Evolutionary conservation across 2,888 invertebrate species (phyloP).

Genomic region (Drosophila austrosaltans): DNA sequence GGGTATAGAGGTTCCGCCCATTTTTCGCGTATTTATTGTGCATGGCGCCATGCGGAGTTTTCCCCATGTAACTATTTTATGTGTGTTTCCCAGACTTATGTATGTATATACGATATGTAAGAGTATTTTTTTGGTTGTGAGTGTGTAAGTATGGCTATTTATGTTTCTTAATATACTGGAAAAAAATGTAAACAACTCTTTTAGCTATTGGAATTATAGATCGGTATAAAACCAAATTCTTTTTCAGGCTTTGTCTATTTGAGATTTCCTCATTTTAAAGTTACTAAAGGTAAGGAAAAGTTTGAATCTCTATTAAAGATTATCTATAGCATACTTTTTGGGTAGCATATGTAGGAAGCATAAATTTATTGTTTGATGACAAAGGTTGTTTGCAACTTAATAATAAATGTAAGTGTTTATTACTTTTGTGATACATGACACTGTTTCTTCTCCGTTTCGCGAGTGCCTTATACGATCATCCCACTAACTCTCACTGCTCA

Average conservation of each 20-base stretch:
- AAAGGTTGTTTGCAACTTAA: no score
- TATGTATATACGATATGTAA: slow-evolving; percentile 23
- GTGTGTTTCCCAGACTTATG: slow-evolving; percentile 43
- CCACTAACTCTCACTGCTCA: no score
- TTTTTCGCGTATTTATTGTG: slow-evolving; percentile 71
- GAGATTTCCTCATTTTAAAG: no score
- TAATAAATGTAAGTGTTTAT: no score
- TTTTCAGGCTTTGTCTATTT: not conserved
- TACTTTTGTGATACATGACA: no score
- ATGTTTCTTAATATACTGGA: slow-evolving; percentile 44
- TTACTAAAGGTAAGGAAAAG: not conserved
- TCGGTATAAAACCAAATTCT: not conserved
- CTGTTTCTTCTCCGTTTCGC: no score
- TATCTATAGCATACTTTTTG: not conserved
- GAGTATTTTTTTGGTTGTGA: slow-evolving; percentile 25
- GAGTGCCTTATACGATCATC: no score
- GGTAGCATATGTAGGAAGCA: not conserved
- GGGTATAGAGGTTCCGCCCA: slow-evolving; percentile 13
- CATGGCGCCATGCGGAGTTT: slow-evolving; percentile 60
- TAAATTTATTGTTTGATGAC: no score
- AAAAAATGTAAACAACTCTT: not conserved
- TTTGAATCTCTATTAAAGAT: not conserved
- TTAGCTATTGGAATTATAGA: no score
- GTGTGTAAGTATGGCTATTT: slow-evolving; percentile 52
- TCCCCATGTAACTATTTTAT: slow-evolving; percentile 68